A percentile compares a stretch with the other conserved stretches of the same genome.
Conservation (phyloP, 2,888 invertebrate species). For the Agelastica alni region DNA sequence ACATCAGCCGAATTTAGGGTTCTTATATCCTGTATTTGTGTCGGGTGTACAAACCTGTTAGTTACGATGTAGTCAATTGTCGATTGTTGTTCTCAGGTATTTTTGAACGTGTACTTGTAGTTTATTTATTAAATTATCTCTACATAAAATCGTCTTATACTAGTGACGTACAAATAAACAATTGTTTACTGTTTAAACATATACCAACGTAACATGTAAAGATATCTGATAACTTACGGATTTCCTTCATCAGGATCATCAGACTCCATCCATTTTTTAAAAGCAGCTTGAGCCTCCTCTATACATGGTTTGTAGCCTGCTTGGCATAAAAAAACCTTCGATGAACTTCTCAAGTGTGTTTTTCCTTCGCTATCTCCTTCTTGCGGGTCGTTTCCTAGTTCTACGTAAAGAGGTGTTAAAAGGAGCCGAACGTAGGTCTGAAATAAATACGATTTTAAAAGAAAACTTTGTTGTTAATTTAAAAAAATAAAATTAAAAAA, state of each 20-base stretch:
- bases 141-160: no score
- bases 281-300: conserved; percentile 73
- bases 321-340: conserved; percentile 74
- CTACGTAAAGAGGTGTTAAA: conserved; percentile 73
- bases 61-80: no score
- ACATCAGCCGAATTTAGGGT: no score
- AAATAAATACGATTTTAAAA: conserved; percentile 27
- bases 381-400: conserved; percentile 61
- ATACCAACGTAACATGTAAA: no score
- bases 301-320: conserved; percentile 80
- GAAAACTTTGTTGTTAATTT: background rate
- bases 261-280: conserved; percentile 74
- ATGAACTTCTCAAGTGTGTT: conserved; percentile 68
- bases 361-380: conserved; percentile 69
- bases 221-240: conserved; percentile 77
- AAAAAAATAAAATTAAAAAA: background rate
- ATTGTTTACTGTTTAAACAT: no score
- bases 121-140: no score
- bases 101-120: no score
- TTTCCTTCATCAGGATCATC: conserved; percentile 77
- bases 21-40: no score
- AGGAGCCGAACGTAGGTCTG: conserved; percentile 73
- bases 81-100: no score
- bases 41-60: no score
- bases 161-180: no score